Evolutionary conservation across 2,797 vertebrate genomes (phyloP), one percentile per base, ranked within the genome.

Genomic region (Cyprinella venusta): DNA sequence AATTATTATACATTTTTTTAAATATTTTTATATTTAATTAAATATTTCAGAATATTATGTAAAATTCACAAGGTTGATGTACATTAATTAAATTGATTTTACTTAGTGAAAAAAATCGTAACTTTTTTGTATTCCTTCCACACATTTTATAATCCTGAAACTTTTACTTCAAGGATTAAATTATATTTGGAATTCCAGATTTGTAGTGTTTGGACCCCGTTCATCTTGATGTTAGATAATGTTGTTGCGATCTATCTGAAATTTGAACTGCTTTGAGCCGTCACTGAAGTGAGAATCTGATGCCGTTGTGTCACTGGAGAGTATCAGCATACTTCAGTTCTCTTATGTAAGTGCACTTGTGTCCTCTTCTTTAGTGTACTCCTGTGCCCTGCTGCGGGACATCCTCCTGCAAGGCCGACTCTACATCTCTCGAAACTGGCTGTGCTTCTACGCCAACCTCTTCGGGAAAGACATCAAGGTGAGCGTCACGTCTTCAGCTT

Each of bases 401-500:
- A 97, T 99, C 81, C 96, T 99, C 15, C 95, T 99, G 30, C 98
- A 99, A 89, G 98, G 97, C 38, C 95, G 97, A 13, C 97, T 99
- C 88, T 99, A 98, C 93, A 99, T 99, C 90, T 99, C 98, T 84
- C 94, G 95, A 89, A 97, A 98, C 93, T 99, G 97, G 97, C 93
- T 99, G 88, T 99, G 97, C 93, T 99, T 99, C 93, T 96, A 98
- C 0, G 96, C 98, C 89, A 98, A 97, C 92, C 95, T 99, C 89
- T 99, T 99, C 1, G 97, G 97, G 90, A 98, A 96, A 89, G 97
- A 99, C 91, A 96, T 98, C 87, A 98, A 98, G 97, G 97, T 98
- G 91, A 71, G 0, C 16, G 4, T 16, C 18, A 52, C 5, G 24
- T n/a, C 61, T 21, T 12, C 81, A 36, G 13, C 6, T 19, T 18